Evolutionary conservation across 2,113 vertebrate species (phyloP).

Genomic region (Eulemur macaco): DNA sequence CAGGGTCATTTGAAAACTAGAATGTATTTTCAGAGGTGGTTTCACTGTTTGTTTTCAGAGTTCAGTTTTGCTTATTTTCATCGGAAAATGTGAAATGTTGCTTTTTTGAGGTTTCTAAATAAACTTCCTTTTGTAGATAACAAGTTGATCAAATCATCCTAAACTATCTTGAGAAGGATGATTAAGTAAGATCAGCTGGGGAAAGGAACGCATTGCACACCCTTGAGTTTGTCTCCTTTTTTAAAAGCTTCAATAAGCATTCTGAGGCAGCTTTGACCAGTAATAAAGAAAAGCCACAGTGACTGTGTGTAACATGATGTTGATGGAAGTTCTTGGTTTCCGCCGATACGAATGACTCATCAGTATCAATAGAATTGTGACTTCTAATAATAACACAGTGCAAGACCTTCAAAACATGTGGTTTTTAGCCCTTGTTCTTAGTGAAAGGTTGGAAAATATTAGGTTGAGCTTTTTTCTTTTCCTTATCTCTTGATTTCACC

Average conservation of each 20-base stretch:
- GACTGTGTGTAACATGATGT: conserved; percentile 81
- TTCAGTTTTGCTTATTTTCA: conserved; percentile 57
- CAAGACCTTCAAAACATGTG: conserved; percentile 86
- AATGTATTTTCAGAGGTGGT: conserved; percentile 37
- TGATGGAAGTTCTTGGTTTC: conserved; percentile 88
- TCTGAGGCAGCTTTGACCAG: conserved; percentile 73
- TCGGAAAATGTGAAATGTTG: conserved; percentile 73
- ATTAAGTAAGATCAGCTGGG: conserved; percentile 63
- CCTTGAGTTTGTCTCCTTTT: neutral
- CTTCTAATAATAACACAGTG: conserved; percentile 90
- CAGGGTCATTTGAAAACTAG: neutral
- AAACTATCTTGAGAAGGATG: neutral
- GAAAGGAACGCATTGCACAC: neutral
- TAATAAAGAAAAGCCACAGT: conserved; percentile 84
- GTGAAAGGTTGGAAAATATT: conserved; percentile 91
- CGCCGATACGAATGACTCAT: conserved; percentile 88
- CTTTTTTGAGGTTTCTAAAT: conserved; percentile 60
- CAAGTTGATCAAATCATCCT: conserved; percentile 30
- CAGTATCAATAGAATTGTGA: conserved; percentile 87
- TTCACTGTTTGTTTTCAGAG: conserved; percentile 36
- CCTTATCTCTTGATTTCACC: conserved; percentile 67
- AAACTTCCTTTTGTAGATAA: conserved; percentile 64
- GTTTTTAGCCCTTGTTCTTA: conserved; percentile 81
- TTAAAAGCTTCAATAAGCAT: conserved; percentile 55
- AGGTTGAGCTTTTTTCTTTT: conserved; percentile 70